Conservation (phyloP, 2,797 vertebrate species). For the Lateolabrax maculatus region DNA sequence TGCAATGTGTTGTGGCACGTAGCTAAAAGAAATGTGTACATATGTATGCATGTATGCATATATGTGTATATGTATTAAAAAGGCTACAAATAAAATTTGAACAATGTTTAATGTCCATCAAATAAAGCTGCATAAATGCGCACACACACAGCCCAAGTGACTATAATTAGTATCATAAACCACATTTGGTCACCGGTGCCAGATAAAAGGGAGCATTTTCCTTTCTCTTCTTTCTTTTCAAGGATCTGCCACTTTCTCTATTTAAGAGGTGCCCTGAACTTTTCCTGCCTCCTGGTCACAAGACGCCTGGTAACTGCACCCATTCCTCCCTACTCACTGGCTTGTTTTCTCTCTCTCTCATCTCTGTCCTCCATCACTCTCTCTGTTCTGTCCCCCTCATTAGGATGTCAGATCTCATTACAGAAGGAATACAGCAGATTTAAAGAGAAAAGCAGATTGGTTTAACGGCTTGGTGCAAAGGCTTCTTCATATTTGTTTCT, state of each 20-base stretch:
- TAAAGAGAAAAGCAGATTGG: slow-evolving; percentile 60
- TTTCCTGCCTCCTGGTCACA: slow-evolving; percentile 48
- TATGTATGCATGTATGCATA: background rate
- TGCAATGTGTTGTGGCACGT: background rate
- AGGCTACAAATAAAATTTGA: background rate
- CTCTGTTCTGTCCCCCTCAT: slow-evolving; percentile 63
- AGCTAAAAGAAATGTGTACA: background rate
- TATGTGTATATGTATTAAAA: background rate
- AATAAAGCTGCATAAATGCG: background rate
- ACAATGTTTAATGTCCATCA: background rate
- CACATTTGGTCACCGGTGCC: slow-evolving; percentile 21
- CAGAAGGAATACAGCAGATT: slow-evolving; percentile 66
- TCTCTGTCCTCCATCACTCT: slow-evolving; percentile 47
- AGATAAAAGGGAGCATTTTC: slow-evolving; percentile 43
- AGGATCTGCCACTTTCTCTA: slow-evolving; percentile 44
- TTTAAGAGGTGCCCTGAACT: slow-evolving; percentile 54
- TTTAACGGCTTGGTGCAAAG: slow-evolving; percentile 71
- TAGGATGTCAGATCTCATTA: slow-evolving; percentile 79
- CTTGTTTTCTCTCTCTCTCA: slow-evolving; percentile 52
- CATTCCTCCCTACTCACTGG: slow-evolving; percentile 20
- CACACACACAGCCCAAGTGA: slow-evolving; percentile 17
- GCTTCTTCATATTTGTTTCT: slow-evolving; percentile 31
- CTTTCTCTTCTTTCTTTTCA: slow-evolving; percentile 31
- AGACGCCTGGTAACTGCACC: slow-evolving; percentile 25
- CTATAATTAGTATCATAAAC: slow-evolving; percentile 38